phyloP scores from a whole-genome alignment of 2,888 invertebrate species.

The Nycteola revayana region DNA sequence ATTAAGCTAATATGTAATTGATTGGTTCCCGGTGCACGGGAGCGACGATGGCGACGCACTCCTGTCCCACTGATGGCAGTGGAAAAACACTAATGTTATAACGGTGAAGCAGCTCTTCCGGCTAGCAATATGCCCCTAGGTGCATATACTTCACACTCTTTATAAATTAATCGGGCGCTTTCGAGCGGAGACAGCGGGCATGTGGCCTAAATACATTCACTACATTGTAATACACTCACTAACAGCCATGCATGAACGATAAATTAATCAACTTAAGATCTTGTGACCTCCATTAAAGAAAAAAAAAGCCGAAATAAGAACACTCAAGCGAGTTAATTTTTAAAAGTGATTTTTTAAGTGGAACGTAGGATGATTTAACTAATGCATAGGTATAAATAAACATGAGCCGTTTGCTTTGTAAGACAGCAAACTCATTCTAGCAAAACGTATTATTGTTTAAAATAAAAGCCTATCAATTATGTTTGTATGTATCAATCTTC shows the following conservation, averaged over 20 bases:
- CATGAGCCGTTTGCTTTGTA: too few relatives aligned
- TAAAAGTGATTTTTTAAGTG: slow-evolving; percentile 44
- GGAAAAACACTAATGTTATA: slow-evolving; percentile 77
- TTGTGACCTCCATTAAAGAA: slow-evolving; percentile 35
- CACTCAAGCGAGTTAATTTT: slow-evolving; percentile 40
- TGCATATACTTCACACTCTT: slow-evolving; percentile 42
- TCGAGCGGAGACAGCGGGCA: slow-evolving; percentile 42
- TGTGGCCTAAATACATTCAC: slow-evolving; percentile 40
- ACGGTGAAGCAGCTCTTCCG: slow-evolving; percentile 59
- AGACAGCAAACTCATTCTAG: too few relatives aligned
- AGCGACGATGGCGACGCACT: slow-evolving; percentile 53
- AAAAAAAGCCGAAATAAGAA: slow-evolving; percentile 35
- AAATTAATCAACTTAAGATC: slow-evolving; percentile 45
- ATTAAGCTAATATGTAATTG: slow-evolving; percentile 80
- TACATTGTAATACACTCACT: slow-evolving; percentile 29
- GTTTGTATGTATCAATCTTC: slow-evolving; percentile 45
- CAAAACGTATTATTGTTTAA: slow-evolving; percentile 21
- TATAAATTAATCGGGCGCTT: slow-evolving; percentile 51
- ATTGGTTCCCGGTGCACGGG: slow-evolving; percentile 70
- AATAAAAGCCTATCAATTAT: slow-evolving; percentile 57
- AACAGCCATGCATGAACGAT: slow-evolving; percentile 36
- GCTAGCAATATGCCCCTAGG: slow-evolving; percentile 40
- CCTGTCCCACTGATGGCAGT: slow-evolving; percentile 70
- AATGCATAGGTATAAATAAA: too few relatives aligned
- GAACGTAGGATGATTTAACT: slow-evolving; percentile 37